Evolutionary conservation across 1,140 invertebrate species (phyloP), one percentile per base, ranked within the genome.

Genomic region (Papilio machaon): DNA sequence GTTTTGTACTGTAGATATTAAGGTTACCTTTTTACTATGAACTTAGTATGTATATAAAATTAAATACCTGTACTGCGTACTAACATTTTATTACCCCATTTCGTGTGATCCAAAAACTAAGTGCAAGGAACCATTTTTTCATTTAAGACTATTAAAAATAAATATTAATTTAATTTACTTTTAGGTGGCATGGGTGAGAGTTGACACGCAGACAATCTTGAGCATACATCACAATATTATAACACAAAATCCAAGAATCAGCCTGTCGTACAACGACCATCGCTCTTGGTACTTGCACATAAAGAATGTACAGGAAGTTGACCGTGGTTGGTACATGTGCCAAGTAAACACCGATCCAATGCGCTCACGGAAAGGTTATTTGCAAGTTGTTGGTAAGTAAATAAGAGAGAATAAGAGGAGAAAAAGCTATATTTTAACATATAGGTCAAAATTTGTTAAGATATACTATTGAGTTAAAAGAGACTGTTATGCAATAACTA

Each of bases 161-260:
- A 43, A 43, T 3, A 43, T 43, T 43, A 43, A 43, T 23, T 78
- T 64, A 49, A 46, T 13, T 13, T 81, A 47, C 78, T 92, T 92
- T 52, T 90, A 98, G 97, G 97, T 99, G 83, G 98, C 98, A 80
- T 98, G 98, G 97, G 97, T 98, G 6, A 95, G 98, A 49, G 97
- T 98, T 46, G 98, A 98, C 88, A 98, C 98, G 1, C 98, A 99
- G 92, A 98, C 98, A 5, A 98, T 98, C 85, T 94, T 98, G 46
- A 98, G 98, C 38, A 98, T 98, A 86, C 98, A 98, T 89, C 97
- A 98, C 91, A 97, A 97, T 88, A 97, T 98, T 64, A 98, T 98
- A 84, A 98, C 98, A 3, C 97, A 98, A 91, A 98, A 98, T 93
- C 96, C 97, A 7, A 96, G 98, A 83, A 98, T 99, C 83, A 97